Evolutionary conservation across 2,113 vertebrate species (phyloP).

Genomic region (Nibea coibor): DNA sequence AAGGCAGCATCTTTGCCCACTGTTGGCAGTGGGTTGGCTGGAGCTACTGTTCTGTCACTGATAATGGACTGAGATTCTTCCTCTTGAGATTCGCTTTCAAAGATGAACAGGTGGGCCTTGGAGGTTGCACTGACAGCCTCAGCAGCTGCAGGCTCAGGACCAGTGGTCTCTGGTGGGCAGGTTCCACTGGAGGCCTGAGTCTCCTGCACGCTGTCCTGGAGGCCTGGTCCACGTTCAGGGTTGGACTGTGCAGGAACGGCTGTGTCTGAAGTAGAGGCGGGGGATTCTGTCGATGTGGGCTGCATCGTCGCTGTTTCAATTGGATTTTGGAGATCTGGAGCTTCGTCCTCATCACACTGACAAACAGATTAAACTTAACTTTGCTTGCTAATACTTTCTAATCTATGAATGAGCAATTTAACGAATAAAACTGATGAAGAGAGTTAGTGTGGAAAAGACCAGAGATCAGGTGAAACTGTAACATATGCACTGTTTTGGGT

Average conservation of each 20-base stretch:
- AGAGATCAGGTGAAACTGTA: background rate
- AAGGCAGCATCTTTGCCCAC: background rate
- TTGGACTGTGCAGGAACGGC: conserved; percentile 1
- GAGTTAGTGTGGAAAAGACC: background rate
- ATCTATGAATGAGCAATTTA: background rate
- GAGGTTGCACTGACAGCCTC: conserved; percentile 10
- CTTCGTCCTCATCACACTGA: conserved; percentile 43
- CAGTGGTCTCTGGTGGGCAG: background rate
- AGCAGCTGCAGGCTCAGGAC: background rate
- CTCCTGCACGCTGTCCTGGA: background rate
- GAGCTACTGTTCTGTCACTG: background rate
- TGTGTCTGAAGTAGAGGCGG: background rate
- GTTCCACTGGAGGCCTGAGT: background rate
- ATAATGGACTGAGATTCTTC: conserved; percentile 49
- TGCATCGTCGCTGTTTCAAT: background rate
- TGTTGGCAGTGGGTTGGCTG: background rate
- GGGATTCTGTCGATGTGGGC: background rate
- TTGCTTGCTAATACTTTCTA: background rate
- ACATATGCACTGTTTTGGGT: no score
- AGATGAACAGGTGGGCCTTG: conserved; percentile 78
- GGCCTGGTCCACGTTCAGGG: background rate
- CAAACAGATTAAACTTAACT: conserved; percentile 5
- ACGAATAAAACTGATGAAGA: background rate
- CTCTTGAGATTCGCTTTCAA: conserved; percentile 77
- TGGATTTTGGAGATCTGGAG: conserved; percentile 19